Base-by-base conservation (phyloP, 2,797 vertebrate genomes). In the Psittacula derbiana region DNA sequence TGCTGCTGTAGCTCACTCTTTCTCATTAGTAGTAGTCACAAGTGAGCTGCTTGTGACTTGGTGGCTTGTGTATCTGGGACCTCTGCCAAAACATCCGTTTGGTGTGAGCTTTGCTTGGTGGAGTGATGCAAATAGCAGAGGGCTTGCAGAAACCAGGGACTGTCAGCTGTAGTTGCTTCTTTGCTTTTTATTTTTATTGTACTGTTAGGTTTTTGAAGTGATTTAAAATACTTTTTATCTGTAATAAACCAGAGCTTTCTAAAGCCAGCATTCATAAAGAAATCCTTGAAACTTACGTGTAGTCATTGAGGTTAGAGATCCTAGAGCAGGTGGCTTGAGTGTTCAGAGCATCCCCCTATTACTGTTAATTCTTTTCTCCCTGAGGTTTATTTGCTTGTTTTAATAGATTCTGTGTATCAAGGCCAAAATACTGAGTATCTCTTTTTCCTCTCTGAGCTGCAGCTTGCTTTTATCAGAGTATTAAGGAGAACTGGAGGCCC, bases 61-160 rank as follows among this genome's bases (percentile, higher is more conserved):
- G 78, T 90, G 83, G 31, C 71, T 13, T 52, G 36, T 66, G 30
- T 72, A 28, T 61, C 87, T 90, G 91, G 80, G 87, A 94, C 50
- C 47, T 79, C 78, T 46, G 89, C 92, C 91, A 94, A 81, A 81
- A 81, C 64, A 82, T 90, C 95, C 92, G 82, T 94, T 96, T 94
- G 73, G 66, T 73, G 64, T 28, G 70, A 92, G 16, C 61, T 83
- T 88, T 76, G 40, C 20, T 0, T 69, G 69, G 25, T 91, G 66
- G 53, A 60, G 47, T n/a, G 83, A 64, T 94, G 43, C 47, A 76
- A 93, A 88, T 64, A 93, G 53, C 80, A 93, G 90, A 88, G 52
- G 53, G 20, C 49, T 91, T 4, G 2, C 47, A 88, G 80, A 91
- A 93, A 81, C 46, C 28, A n/a, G 82, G 61, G 28, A 27, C 61